Base-by-base conservation (phyloP, 2,113 vertebrate genomes). In the Bufo gargarizans region DNA sequence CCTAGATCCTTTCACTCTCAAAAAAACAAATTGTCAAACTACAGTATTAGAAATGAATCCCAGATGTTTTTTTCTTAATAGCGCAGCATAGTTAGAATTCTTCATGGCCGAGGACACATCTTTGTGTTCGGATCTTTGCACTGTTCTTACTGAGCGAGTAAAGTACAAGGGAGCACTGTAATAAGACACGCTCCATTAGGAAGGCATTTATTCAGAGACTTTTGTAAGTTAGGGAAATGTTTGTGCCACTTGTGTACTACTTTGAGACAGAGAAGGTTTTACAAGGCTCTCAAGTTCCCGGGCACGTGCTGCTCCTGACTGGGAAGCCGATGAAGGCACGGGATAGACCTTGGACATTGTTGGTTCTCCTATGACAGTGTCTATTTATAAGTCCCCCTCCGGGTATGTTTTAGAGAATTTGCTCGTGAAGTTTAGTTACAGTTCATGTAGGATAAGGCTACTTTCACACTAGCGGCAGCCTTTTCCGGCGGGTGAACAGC, bases 331-430 rank as follows among this genome's bases (percentile, higher is more conserved):
- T 85, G 55, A 76, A 58, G 55, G 69, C 14, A n/a, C 14, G 17
- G 69, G 69, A 77, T 58, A 58, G 84, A 72, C 67, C 83, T 45
- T 14, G n/a, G 17, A 76, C 71, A 80, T 58, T 79, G 58, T 16
- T 87, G 86, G 85, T 86, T 81, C 16, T 81, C 16, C 65, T 56
- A 81, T 81, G 65, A 72, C 33, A n/a, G 22, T 22, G 17, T 58
- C 86, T 87, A 87, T 87, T 81, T 72, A 81, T 87, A 87, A 65
- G 33, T n/a, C 79, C 33, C 69, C 72, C 76, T 69, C 56, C 53
- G 77, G 50, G 86, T 69, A 49, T 6, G 20, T 58, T 71, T 12
- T 72, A 78, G 56, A 59, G 77, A 33, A 58, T 53, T 22, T 78
- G 49, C 53, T 67, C 20, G 10, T 78, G 59, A 43, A 53, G 59